Base-by-base conservation (phyloP, 2,113 vertebrate genomes). In the Lontra canadensis region DNA sequence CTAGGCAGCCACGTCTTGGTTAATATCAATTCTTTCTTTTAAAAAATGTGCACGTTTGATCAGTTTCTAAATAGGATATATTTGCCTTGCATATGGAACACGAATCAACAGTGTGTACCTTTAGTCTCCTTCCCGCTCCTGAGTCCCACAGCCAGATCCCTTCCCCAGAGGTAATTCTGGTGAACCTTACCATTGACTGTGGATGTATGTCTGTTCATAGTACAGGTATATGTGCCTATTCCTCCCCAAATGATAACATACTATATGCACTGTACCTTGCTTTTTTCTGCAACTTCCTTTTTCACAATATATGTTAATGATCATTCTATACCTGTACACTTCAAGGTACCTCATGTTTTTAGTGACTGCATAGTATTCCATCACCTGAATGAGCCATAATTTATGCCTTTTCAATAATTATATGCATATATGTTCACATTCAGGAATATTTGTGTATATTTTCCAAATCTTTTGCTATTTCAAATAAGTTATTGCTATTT, bases 381-480 rank as follows among this genome's bases (percentile, higher is more conserved):
- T 14, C 18, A 0, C 73, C 78, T 67, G 6, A 93, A 82, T 61
- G 18, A 87, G 71, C 8, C 7, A 65, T 44, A 69, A 47, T 47
- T 82, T 71, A 39, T 49, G 14, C 34, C 21, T 89, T 86, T 95
- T 78, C 89, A 15, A 83, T 81, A 86, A 74, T 61, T 47, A 15
- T 47, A 20, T 55, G 29, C 57, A 20, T 17, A 26, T 36, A 80
- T 4, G 13, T 59, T n/a, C 25, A 69, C 36, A 47, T 84, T 55
- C 55, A 78, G 18, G 69, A 39, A 89, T 69, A 84, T 49, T 39
- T 82, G 8, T 29, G 26, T 92, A 10, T 57, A 59, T 34, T 44
- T 69, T 65, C 3, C 3, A 47, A 97, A 59, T 65, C 21, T 76
- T 95, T 89, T 92, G 25, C 21, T 92, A 55, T 84, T 96, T 57